Conservation (phyloP, 1,140 invertebrate species). For the Lordiphosa stackelbergi region DNA sequence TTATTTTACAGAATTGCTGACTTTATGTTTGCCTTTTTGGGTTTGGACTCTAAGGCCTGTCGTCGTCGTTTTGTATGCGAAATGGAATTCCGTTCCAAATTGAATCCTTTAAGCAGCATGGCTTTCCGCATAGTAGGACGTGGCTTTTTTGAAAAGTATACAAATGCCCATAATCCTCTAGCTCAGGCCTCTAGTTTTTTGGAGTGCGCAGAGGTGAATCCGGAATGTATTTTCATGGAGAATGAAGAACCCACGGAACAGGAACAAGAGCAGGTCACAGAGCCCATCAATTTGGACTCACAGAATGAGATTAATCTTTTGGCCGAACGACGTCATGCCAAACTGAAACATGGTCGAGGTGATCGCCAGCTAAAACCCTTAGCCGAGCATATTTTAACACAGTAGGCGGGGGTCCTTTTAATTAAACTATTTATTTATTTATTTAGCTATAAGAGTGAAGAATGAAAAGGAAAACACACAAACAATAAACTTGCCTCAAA, state of each 20-base stretch:
- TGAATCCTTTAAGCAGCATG: conserved; percentile 70
- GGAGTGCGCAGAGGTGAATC: conserved; percentile 62
- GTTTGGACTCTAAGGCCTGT: conserved; percentile 64
- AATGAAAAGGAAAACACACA: conserved; percentile 42
- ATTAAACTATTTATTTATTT: conserved; percentile 65
- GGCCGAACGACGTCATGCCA: conserved; percentile 48
- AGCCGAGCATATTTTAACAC: conserved; percentile 57
- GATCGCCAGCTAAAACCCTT: conserved; percentile 51
- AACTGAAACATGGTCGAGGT: conserved; percentile 42
- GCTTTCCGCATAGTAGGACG: conserved; percentile 72
- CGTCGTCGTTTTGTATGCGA: conserved; percentile 74
- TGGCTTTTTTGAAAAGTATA: conserved; percentile 72
- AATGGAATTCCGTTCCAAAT: conserved; percentile 72
- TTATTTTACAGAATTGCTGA: conserved; percentile 53
- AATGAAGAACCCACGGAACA: conserved; percentile 14
- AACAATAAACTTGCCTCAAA: conserved; percentile 68
- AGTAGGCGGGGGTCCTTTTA: conserved; percentile 32
- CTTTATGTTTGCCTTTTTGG: conserved; percentile 71
- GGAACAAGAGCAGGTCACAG: conserved; percentile 9
- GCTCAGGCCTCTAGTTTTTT: conserved; percentile 51
- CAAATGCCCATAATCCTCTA: conserved; percentile 52
- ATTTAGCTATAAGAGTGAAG: conserved; percentile 67
- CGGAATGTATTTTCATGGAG: conserved; percentile 70
- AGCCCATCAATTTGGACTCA: conserved; percentile 27
- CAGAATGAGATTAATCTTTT: conserved; percentile 59